A percentile compares a stretch with the other conserved stretches of the same genome.
These are phyloP conservation scores for Acleris laterana DNA, from an alignment of 2,888 invertebrate genomes.

Conservation along the genomic window DNA sequence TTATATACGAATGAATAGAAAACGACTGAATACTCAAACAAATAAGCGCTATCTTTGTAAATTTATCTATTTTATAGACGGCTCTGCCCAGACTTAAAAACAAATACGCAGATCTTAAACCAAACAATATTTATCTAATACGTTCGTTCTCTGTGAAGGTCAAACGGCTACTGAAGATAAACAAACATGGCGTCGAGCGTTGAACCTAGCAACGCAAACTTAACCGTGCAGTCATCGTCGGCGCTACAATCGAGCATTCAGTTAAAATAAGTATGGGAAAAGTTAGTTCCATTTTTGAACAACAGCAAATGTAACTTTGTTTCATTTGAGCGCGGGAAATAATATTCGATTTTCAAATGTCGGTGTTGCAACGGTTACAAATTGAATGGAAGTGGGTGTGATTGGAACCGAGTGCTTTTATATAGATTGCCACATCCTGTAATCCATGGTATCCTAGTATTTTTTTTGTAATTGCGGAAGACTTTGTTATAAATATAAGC, in stretches of 20 bases:
- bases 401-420: background rate
- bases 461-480: too few species aligned
- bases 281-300: background rate
- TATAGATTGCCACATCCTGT: background rate
- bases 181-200: slow-evolving; percentile 32
- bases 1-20: too few species aligned
- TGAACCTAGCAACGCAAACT: slow-evolving; percentile 19
- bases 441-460: too few species aligned
- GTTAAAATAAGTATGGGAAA: background rate
- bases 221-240: background rate
- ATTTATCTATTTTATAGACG: slow-evolving; percentile 1
- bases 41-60: background rate
- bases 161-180: slow-evolving; percentile 23
- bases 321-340: slow-evolving; percentile 20
- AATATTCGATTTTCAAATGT: slow-evolving; percentile 20
- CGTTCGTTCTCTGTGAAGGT: slow-evolving; percentile 29
- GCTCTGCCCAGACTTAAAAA: background rate
- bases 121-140: slow-evolving; percentile 17
- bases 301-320: slow-evolving; percentile 6
- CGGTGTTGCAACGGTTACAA: slow-evolving; percentile 1
- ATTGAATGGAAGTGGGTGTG: background rate
- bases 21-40: too few species aligned
- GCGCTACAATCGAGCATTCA: background rate
- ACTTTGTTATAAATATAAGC: too few species aligned
- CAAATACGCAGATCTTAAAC: background rate